Evolutionary conservation across 2,113 vertebrate species (phyloP), one percentile per base, ranked within the genome.

Genomic region (Fregata magnificens): DNA sequence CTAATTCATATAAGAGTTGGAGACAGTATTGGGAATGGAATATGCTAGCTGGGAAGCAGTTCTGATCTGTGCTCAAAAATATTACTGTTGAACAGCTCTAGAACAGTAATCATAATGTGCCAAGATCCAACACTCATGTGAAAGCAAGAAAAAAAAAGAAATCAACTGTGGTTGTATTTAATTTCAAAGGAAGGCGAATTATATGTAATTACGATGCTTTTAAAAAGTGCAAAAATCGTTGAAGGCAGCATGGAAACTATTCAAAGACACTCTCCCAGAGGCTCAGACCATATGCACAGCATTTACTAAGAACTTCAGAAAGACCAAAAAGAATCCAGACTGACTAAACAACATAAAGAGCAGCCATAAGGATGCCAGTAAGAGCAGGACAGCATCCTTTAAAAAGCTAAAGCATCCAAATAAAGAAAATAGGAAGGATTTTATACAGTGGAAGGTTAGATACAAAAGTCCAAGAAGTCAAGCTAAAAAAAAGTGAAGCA

Each of bases 1-100:
- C 81, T 96, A 98, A 97, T 96, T 96, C 92, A 80, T 92, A 88
- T 55, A 76, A 95, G 38, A 94, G 78, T 34, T 44, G 67, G 84
- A 97, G 85, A 76, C 90, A 62, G 81, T 38, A 85, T 13, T 90
- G 74, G 88, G 86, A 90, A 94, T 58, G 67, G 62, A 77, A 59
- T 93, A 58, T 56, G 71, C 74, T 85, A 85, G 84, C 28, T 91
- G 82, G 78, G 44, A 96, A 91, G 70, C 38, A 82, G 70, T 49
- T 90, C 81, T 95, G 44, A 82, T 91, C 87, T 66, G 49, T 36
- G 53, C 82, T 93, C 84, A 96, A 93, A 95, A 95, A 94, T 80
- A 95, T 72, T 91, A 85, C 78, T 89, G 52, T 36, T 82, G 95
- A 96, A 95, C 86, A 96, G 82, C 84, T 96, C 87, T 69, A 85